These are phyloP conservation scores for Psittacula derbiana DNA, from an alignment of 2,797 vertebrate species.

Conservation along the genomic window DNA sequence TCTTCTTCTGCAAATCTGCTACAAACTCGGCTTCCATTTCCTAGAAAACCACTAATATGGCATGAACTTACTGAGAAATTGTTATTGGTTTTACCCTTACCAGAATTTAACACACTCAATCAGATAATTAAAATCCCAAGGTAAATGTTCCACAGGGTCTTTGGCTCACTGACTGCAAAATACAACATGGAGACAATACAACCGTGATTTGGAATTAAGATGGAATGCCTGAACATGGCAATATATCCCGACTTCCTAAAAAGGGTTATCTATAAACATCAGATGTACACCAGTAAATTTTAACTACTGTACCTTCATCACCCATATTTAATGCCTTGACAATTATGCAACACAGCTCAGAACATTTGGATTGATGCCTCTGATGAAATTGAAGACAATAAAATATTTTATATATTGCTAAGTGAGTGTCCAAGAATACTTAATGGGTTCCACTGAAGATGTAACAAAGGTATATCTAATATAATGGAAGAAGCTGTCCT, in stretches of 20 bases:
- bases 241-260: constrained; percentile 6
- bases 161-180: constrained; percentile 35
- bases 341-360: constrained; percentile 61
- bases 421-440: background rate
- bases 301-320: constrained; percentile 29
- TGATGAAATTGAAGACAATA: constrained; percentile 37
- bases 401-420: constrained; percentile 20
- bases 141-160: constrained; percentile 23
- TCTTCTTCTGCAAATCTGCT: background rate
- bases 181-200: background rate
- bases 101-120: constrained; percentile 53
- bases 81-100: constrained; percentile 26
- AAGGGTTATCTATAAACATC: constrained; percentile 56
- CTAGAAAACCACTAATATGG: background rate
- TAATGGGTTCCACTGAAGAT: background rate
- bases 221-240: constrained; percentile 13
- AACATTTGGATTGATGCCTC: constrained; percentile 47
- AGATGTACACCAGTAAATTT: constrained; percentile 38
- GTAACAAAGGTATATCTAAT: background rate
- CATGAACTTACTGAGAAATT: background rate
- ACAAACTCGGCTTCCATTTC: background rate
- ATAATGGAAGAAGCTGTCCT: background rate
- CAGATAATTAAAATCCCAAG: constrained; percentile 66
- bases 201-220: constrained; percentile 57
- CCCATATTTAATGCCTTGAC: constrained; percentile 45